Evolutionary conservation across 2,888 invertebrate genomes (phyloP).

Genomic region (Euspilapteryx auroguttella): DNA sequence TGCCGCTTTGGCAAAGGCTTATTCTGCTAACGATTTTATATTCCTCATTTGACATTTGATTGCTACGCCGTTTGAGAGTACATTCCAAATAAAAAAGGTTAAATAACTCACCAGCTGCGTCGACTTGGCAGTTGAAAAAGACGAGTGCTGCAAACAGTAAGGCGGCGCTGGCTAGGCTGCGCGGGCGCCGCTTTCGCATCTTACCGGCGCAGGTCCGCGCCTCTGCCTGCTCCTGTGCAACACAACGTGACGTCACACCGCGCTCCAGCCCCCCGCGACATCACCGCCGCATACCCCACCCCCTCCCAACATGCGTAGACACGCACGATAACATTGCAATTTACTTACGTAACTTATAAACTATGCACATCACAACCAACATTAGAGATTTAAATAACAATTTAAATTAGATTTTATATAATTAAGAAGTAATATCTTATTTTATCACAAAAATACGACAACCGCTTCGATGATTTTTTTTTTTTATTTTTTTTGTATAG

Average conservation of each 20-base stretch:
- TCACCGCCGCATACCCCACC: conserved; percentile 36
- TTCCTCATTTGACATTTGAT: too few relatives aligned
- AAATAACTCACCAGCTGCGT: conserved; percentile 40
- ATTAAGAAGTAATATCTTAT: background rate
- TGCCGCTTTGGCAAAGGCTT: too few relatives aligned
- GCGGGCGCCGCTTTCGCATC: conserved; percentile 55
- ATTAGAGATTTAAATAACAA: conserved; percentile 46
- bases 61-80: too few relatives aligned
- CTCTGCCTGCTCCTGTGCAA: conserved; percentile 34
- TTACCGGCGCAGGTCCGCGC: conserved; percentile 58
- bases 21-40: too few relatives aligned
- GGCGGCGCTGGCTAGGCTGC: conserved; percentile 43
- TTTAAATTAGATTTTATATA: conserved; percentile 7
- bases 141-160: conserved; percentile 42
- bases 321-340: background rate
- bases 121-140: conserved; percentile 43
- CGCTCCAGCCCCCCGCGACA: conserved; percentile 22
- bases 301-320: conserved; percentile 30
- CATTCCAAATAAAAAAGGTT: conserved; percentile 10
- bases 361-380: conserved; percentile 60
- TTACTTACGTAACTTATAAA: conserved; percentile 42
- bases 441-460: conserved; percentile 59
- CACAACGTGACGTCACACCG: conserved; percentile 26
- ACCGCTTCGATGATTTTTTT: conserved; percentile 49
- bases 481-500: conserved; percentile 14